Conservation (phyloP, 2,797 vertebrate genomes). For the Lemur catta region DNA sequence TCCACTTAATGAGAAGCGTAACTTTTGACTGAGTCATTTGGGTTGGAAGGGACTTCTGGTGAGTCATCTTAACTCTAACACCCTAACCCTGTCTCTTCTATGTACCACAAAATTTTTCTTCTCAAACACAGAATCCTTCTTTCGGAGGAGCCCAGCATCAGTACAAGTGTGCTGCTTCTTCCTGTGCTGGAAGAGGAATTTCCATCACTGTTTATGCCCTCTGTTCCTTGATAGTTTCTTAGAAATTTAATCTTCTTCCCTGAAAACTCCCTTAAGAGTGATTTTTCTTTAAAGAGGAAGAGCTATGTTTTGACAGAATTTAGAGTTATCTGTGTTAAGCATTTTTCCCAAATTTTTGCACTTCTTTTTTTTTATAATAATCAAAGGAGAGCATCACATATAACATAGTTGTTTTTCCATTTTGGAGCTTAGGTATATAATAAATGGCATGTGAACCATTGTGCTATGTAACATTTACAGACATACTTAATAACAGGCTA, state of each 20-base stretch:
- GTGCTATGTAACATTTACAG: conserved; percentile 61
- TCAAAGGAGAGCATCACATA: conserved; percentile 57
- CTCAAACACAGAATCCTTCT: conserved; percentile 36
- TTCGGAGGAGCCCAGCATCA: neutral
- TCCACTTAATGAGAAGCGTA: conserved; percentile 71
- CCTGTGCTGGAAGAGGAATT: neutral
- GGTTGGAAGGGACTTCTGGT: conserved; percentile 83
- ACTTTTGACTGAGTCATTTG: conserved; percentile 74
- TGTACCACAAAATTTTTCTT: conserved; percentile 56
- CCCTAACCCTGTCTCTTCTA: conserved; percentile 65
- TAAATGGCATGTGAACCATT: conserved; percentile 66
- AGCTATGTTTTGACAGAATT: conserved; percentile 56
- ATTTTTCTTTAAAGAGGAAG: conserved; percentile 54
- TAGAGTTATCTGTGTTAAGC: conserved; percentile 42
- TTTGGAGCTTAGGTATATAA: conserved; percentile 60
- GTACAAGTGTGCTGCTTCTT: neutral
- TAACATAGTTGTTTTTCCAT: conserved; percentile 45
- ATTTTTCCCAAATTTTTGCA: conserved; percentile 3
- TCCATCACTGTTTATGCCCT: conserved; percentile 32
- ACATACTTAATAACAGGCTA: conserved; percentile 57
- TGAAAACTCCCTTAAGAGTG: conserved; percentile 42
- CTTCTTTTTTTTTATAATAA: conserved; percentile 55
- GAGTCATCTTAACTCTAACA: conserved; percentile 83
- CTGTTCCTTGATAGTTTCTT: conserved; percentile 58
- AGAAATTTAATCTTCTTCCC: conserved; percentile 38